Base-by-base conservation (phyloP, 2,797 vertebrate species). In the Chlorospingus semifuscus region DNA sequence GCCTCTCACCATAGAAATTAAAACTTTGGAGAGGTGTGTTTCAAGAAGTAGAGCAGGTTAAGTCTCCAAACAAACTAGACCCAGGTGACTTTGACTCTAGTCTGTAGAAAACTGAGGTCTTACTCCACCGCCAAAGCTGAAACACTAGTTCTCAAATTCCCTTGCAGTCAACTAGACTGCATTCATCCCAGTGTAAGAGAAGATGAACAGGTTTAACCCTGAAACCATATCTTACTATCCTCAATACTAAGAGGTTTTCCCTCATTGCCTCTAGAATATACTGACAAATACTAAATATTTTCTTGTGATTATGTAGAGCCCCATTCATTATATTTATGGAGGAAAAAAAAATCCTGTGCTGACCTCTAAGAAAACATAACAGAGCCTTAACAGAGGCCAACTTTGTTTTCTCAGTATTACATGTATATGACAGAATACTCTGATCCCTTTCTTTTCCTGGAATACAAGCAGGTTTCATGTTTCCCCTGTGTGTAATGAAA, bases 401-500 rank as follows among this genome's bases (percentile, higher is more conserved):
- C 46, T 76, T 83, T 96, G 59, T 87, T 94, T 95, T 71, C 65
- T 92, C 77, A 84, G 34, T 82, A 83, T 87, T 79, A 75, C 83
- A 81, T 66, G 53, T 70, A 12, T 74, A 72, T 57, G 46, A 87
- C 34, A 36, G 63, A 94, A 74, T 75, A 63, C 53, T 55, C 76
- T 47, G 76, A 75, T 88, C 52, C 64, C 26, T 81, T 80, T 85
- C 63, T 87, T 89, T 94, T 83, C 75, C 72, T 83, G 24, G 90
- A 96, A 95, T 95, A 95, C 90, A 96, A 95, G 91, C 57, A 91
- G 21, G 55, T 91, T 96, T 90, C 83, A 93, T 94, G 90, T 94
- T 98, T 95, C 95, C 91, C 91, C 47, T 71, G 94, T 91, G 92
- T 93, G 86, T 94, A 96, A 94, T 90, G 88, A 82, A 96, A 97